Conservation (phyloP, 2,113 vertebrate species). For the Microcebus tavaratra region DNA sequence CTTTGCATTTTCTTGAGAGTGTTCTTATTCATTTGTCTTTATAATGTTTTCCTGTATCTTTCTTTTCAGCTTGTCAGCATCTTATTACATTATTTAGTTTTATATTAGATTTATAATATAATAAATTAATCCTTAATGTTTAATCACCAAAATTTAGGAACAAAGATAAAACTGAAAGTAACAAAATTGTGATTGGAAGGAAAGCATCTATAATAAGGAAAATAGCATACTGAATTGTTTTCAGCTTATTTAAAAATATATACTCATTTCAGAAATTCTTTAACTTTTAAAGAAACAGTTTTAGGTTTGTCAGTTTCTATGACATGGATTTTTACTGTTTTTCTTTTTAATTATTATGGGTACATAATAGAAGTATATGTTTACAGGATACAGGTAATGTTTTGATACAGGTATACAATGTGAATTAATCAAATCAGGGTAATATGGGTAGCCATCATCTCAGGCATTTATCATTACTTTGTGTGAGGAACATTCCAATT, state of each 20-base stretch:
- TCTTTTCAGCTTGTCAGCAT: conserved; percentile 16
- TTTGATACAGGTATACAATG: too few relatives aligned
- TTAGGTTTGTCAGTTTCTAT: conserved; percentile 28
- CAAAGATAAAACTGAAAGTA: conserved; percentile 33
- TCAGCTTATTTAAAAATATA: conserved; percentile 21
- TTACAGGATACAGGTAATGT: too few relatives aligned
- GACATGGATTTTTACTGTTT: conserved; percentile 40
- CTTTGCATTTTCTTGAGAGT: conserved; percentile 18
- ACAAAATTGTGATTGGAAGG: neutral
- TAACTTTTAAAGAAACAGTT: conserved; percentile 42
- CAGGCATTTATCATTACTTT: too few relatives aligned
- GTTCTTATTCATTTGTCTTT: conserved; percentile 59
- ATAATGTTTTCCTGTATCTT: conserved; percentile 31
- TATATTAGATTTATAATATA: conserved; percentile 42
- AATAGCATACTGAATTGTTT: neutral
- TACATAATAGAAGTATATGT: too few relatives aligned
- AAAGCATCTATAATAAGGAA: neutral
- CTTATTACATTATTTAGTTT: conserved; percentile 52
- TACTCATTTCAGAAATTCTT: neutral
- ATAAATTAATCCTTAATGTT: conserved; percentile 46
- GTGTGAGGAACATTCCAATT: too few relatives aligned
- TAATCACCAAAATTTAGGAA: conserved; percentile 48
- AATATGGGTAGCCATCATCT: too few relatives aligned
- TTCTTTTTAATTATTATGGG: too few relatives aligned
- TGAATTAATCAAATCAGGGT: too few relatives aligned